These are phyloP conservation scores for Gallinago media DNA, from an alignment of 2,113 vertebrate species.

Conservation along the genomic window DNA sequence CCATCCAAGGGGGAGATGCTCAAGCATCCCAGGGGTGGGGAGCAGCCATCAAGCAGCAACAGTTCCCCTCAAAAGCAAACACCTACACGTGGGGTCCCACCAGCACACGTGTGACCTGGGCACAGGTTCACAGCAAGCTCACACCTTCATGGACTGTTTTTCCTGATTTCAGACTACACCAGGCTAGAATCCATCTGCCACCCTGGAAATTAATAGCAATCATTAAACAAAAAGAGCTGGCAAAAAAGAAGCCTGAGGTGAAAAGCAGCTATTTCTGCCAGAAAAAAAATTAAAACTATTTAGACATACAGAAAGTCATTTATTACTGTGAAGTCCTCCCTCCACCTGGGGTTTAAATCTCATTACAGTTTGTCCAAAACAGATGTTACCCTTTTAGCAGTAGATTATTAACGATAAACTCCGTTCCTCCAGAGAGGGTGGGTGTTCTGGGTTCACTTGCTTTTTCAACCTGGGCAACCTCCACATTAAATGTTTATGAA, in stretches of 20 bases:
- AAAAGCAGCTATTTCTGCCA: conserved; percentile 76
- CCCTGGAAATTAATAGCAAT: conserved; percentile 79
- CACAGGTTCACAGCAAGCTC: neutral
- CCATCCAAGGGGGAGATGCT: neutral
- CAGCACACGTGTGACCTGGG: neutral
- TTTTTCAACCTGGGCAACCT: conserved; percentile 51
- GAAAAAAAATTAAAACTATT: conserved; percentile 80
- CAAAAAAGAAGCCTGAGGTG: conserved; percentile 65
- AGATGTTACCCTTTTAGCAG: conserved; percentile 82
- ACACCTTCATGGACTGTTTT: conserved; percentile 47
- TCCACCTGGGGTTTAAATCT: conserved; percentile 81
- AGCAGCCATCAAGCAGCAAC: neutral
- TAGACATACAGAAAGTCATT: conserved; percentile 75
- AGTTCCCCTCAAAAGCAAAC: neutral
- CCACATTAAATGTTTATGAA: neutral
- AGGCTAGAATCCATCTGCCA: conserved; percentile 74
- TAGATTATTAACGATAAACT: conserved; percentile 79
- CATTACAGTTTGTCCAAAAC: conserved; percentile 82
- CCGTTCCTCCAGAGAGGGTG: conserved; percentile 62
- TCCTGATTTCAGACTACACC: conserved; percentile 50
- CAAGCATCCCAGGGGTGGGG: neutral
- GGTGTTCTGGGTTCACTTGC: conserved; percentile 39
- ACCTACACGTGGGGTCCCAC: neutral
- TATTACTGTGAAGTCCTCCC: conserved; percentile 75
- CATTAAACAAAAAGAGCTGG: conserved; percentile 76